These are phyloP conservation scores for Anolis apletophallus DNA, from an alignment of 2,797 vertebrate species.

Conservation along the genomic window DNA sequence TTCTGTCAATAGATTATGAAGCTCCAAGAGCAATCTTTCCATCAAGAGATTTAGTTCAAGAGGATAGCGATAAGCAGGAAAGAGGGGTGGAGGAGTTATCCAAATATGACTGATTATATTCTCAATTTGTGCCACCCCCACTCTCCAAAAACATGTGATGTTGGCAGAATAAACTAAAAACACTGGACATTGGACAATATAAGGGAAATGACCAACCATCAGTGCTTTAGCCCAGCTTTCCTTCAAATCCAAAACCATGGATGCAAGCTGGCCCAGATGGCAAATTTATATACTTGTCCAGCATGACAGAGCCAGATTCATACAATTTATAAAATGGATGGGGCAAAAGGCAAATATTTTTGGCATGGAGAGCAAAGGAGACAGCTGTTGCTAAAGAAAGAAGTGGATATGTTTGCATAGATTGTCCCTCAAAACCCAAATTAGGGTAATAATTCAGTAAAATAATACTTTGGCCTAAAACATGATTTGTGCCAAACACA, in stretches of 20 bases:
- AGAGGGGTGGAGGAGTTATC: constrained; percentile 36
- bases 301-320: background rate
- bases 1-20: constrained; percentile 74
- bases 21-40: constrained; percentile 58
- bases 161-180: background rate
- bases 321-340: background rate
- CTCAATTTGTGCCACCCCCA: background rate
- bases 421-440: background rate
- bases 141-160: constrained; percentile 16
- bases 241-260: background rate
- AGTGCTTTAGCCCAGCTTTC: background rate
- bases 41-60: constrained; percentile 63
- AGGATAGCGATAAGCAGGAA: constrained; percentile 43
- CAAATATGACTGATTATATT: constrained; percentile 33
- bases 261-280: background rate
- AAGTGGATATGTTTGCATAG: background rate
- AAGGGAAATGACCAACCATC: background rate
- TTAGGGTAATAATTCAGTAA: constrained; percentile 4
- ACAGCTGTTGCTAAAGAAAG: background rate
- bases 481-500: background rate
- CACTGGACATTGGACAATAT: background rate
- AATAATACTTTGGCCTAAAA: background rate
- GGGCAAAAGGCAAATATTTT: background rate
- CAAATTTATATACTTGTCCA: background rate
- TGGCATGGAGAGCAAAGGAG: background rate